These are phyloP conservation scores for Acinonyx jubatus DNA, from an alignment of 2,113 vertebrate genomes.

Conservation along the genomic window DNA sequence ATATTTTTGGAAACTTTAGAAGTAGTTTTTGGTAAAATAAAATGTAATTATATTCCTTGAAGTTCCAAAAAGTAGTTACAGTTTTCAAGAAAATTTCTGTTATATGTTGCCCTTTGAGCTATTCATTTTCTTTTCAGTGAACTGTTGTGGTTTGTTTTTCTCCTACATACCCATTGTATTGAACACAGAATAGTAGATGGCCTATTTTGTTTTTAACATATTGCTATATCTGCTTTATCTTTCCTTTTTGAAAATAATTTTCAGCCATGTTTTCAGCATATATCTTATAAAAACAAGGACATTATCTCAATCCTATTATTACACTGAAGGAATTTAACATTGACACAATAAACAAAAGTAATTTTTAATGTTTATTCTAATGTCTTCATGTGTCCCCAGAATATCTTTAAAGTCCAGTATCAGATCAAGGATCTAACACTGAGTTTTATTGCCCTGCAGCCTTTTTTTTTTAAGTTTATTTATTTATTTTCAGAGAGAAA, in stretches of 20 bases:
- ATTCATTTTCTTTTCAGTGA: background rate
- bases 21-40: background rate
- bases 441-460: background rate
- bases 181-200: background rate
- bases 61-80: background rate
- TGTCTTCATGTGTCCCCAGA: background rate
- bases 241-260: background rate
- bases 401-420: background rate
- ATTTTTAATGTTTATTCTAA: background rate
- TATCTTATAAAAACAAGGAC: background rate
- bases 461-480: too few relatives aligned
- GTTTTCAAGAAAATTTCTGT: constrained; percentile 19
- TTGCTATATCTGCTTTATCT: background rate
- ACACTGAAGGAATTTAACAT: background rate
- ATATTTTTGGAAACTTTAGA: background rate
- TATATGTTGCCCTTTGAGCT: background rate
- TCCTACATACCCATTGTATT: background rate
- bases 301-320: background rate
- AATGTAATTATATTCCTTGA: background rate
- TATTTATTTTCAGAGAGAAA: too few relatives aligned
- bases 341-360: background rate
- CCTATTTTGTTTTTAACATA: background rate
- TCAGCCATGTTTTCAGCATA: background rate
- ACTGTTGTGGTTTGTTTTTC: background rate
- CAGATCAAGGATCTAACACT: background rate